These are phyloP conservation scores for Philaethria dido DNA, from an alignment of 2,888 invertebrate genomes.

Conservation along the genomic window DNA sequence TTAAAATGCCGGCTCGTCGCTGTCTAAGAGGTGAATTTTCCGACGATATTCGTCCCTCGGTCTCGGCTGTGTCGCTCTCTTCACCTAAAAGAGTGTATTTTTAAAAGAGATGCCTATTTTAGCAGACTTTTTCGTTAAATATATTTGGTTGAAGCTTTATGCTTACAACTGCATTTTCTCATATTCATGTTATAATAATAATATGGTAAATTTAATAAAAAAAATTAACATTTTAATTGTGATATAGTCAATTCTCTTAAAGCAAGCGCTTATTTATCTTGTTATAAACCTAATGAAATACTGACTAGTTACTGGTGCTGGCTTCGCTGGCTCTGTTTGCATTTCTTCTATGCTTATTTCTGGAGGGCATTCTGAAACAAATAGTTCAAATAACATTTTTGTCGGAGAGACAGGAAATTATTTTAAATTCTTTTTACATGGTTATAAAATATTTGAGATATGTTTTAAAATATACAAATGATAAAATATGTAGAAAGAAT, in stretches of 20 bases:
- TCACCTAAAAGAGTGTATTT: conserved; percentile 56
- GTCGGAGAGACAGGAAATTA: background rate
- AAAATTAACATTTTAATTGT: background rate
- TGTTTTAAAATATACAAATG: too few species aligned
- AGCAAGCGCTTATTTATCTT: background rate
- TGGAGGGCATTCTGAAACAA: conserved; percentile 70
- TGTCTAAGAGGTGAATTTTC: conserved; percentile 85
- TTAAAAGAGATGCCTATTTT: background rate
- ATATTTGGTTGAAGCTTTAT: background rate
- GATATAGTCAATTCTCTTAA: background rate
- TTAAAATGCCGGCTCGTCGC: conserved; percentile 88
- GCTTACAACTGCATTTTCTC: background rate
- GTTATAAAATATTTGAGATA: too few species aligned
- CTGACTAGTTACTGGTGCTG: conserved; percentile 68
- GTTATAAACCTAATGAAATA: conserved; percentile 31
- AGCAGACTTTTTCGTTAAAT: background rate
- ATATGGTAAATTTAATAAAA: too few species aligned
- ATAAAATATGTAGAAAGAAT: too few species aligned
- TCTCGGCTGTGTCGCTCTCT: conserved; percentile 71
- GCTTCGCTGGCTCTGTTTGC: conserved; percentile 55
- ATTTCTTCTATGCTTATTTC: conserved; percentile 62
- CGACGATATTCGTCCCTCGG: conserved; percentile 66
- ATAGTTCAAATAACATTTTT: background rate
- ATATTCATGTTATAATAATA: background rate
- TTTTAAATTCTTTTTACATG: too few species aligned